A percentile compares a stretch with the other conserved stretches of the same genome.
Conservation (phyloP, 1,140 invertebrate species). For the Drusus annulatus region DNA sequence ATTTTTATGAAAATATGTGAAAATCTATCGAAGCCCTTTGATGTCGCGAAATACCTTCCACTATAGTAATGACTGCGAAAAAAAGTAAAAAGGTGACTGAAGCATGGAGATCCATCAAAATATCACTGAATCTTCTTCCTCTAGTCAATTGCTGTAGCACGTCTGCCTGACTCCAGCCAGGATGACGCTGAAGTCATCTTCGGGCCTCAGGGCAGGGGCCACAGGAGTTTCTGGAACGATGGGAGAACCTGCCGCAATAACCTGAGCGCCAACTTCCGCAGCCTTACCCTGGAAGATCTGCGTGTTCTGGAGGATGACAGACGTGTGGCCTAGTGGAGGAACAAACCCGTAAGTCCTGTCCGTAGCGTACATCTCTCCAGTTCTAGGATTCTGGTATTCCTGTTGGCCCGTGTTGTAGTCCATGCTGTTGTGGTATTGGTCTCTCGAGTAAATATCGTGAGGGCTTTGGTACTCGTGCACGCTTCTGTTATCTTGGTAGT, state of each 20-base stretch:
- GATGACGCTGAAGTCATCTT: slow-evolving; percentile 90
- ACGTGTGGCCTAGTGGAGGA: slow-evolving; percentile 63
- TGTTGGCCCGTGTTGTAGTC: slow-evolving; percentile 42
- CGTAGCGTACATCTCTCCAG: slow-evolving; percentile 31
- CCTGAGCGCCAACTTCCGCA: slow-evolving; percentile 55
- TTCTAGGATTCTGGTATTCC: slow-evolving; percentile 45
- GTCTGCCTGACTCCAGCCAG: slow-evolving; percentile 88
- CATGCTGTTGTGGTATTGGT: slow-evolving; percentile 56
- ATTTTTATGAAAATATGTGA: too few species aligned
- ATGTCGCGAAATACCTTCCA: too few species aligned
- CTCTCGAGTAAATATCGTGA: slow-evolving; percentile 61
- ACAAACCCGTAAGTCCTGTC: slow-evolving; percentile 52
- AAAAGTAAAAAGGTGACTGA: not conserved
- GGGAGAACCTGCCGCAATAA: slow-evolving; percentile 49
- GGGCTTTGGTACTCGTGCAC: slow-evolving; percentile 60
- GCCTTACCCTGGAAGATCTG: slow-evolving; percentile 63
- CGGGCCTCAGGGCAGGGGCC: slow-evolving; percentile 73
- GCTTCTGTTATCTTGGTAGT: slow-evolving; percentile 66
- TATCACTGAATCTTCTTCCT: not conserved
- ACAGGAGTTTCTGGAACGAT: slow-evolving; percentile 61
- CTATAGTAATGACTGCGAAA: too few species aligned
- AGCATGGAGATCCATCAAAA: slow-evolving; percentile 16
- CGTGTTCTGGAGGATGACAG: slow-evolving; percentile 66
- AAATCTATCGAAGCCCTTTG: too few species aligned
- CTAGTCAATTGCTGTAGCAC: slow-evolving; percentile 83